A percentile compares a stretch with the other conserved stretches of the same genome.
phyloP scores from a whole-genome alignment of 2,888 invertebrate species.

The Drosophila formosana region DNA sequence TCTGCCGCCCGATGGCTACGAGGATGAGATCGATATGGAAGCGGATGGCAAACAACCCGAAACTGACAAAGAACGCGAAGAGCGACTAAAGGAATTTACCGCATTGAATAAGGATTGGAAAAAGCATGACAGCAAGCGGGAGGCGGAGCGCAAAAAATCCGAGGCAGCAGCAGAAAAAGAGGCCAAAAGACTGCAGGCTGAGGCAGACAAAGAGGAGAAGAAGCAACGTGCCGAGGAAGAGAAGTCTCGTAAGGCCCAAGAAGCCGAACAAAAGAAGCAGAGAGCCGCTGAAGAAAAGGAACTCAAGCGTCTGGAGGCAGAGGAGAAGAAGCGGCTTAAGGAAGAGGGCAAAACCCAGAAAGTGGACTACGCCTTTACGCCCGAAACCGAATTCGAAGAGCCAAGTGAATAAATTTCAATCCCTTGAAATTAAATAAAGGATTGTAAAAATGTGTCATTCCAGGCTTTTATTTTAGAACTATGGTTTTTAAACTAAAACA shows the following conservation, averaged over 20 bases:
- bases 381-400: neutral
- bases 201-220: conserved; percentile 27
- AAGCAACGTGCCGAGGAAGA: conserved; percentile 3
- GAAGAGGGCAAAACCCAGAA: conserved; percentile 8
- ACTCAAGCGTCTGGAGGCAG: conserved; percentile 7
- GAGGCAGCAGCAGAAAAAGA: conserved; percentile 35
- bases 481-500: too few species aligned
- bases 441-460: too few species aligned
- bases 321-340: conserved; percentile 15
- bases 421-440: too few species aligned
- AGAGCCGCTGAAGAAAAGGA: conserved; percentile 12
- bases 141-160: conserved; percentile 33
- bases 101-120: conserved; percentile 44
- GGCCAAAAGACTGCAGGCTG: conserved; percentile 15
- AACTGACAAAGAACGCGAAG: conserved; percentile 34
- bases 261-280: conserved; percentile 2
- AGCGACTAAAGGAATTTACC: conserved; percentile 37
- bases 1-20: conserved; percentile 69
- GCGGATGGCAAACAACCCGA: conserved; percentile 39
- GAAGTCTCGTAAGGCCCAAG: conserved; percentile 17
- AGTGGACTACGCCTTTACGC: neutral
- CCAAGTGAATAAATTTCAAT: neutral
- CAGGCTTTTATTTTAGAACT: too few species aligned
- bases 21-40: conserved; percentile 60
- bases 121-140: conserved; percentile 25